A percentile compares a stretch with the other conserved stretches of the same genome.
phyloP scores from a whole-genome alignment of 2,797 vertebrate species.

The Pangasius djambal region DNA sequence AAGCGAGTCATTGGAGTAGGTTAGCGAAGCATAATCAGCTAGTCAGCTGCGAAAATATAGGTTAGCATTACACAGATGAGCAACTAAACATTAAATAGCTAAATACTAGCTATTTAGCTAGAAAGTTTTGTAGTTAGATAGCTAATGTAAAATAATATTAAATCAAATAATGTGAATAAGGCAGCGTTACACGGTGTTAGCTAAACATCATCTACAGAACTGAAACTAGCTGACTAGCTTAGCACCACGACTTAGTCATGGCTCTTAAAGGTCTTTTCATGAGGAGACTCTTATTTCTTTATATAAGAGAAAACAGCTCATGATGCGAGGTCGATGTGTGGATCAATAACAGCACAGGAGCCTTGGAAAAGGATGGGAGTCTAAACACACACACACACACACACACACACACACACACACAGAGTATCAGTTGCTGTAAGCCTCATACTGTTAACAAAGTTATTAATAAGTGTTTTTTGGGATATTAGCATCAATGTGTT shows the following conservation, averaged over 20 bases:
- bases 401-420: neutral
- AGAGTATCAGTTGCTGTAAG: too few species aligned
- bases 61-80: neutral
- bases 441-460: neutral
- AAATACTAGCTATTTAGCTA: neutral
- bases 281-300: neutral
- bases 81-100: neutral
- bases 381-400: neutral
- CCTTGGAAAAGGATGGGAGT: neutral
- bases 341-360: conserved; percentile 18
- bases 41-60: neutral
- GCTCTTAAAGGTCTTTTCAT: neutral
- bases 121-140: neutral
- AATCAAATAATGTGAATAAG: neutral
- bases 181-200: neutral
- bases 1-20: neutral
- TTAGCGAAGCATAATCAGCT: neutral
- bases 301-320: neutral
- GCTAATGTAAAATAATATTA: neutral
- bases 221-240: neutral
- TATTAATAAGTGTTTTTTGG: neutral
- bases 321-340: neutral
- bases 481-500: neutral
- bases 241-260: neutral
- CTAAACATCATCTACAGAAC: neutral